Conservation (phyloP, 2,888 invertebrate species). For the Himalopsyche anomala region DNA sequence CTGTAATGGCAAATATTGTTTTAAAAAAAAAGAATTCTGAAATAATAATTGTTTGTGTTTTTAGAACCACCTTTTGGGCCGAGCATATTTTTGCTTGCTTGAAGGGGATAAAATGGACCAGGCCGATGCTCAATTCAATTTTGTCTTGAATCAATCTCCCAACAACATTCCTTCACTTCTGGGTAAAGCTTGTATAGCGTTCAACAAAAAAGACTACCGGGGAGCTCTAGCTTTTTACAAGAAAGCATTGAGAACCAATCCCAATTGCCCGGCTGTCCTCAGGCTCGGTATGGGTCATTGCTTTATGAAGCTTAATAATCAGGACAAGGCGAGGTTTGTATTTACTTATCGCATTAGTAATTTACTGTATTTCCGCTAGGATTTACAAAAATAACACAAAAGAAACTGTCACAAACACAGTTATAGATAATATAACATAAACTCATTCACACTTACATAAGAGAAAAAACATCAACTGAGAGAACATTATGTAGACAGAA, state of each 20-base stretch:
- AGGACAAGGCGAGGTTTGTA: constrained; percentile 91
- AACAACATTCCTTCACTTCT: constrained; percentile 97
- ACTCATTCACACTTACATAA: too few relatives aligned
- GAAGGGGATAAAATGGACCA: constrained; percentile 99
- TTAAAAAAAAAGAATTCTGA: background rate
- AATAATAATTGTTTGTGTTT: constrained; percentile 65
- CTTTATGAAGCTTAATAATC: constrained; percentile 96
- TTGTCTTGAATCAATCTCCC: constrained; percentile 95
- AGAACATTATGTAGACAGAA: too few relatives aligned
- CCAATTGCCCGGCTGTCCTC: constrained; percentile 97
- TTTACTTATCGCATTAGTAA: too few relatives aligned
- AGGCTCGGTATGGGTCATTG: constrained; percentile 99
- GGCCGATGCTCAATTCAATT: constrained; percentile 99
- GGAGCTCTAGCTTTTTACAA: constrained; percentile 98
- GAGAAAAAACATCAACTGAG: too few relatives aligned
- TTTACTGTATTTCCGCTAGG: too few relatives aligned
- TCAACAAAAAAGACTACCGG: constrained; percentile 96
- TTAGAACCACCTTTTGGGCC: constrained; percentile 96
- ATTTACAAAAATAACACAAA: too few relatives aligned
- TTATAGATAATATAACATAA: too few relatives aligned
- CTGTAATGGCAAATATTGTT: too few relatives aligned
- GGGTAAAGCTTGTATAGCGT: constrained; percentile 99
- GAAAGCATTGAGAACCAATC: constrained; percentile 96
- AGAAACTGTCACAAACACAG: too few relatives aligned
- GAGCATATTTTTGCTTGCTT: constrained; percentile 97